A percentile compares a stretch with the other conserved stretches of the same genome.
Conservation (phyloP, 2,888 invertebrate species). For the Leucozona laternaria region DNA sequence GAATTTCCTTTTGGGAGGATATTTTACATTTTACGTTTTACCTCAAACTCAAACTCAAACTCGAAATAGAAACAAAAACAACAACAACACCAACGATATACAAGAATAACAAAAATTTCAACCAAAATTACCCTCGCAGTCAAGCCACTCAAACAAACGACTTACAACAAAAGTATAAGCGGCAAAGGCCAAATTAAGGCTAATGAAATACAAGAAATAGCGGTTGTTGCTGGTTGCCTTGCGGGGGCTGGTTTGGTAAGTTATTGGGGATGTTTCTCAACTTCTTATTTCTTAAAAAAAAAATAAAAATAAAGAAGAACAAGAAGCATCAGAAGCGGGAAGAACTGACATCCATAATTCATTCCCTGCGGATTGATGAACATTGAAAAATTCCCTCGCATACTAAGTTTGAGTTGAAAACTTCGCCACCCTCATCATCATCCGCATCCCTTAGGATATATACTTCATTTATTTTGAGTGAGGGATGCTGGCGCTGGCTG, state of each 20-base stretch:
- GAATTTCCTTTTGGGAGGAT: background rate
- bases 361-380: conserved; percentile 75
- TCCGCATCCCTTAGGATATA: conserved; percentile 22
- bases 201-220: conserved; percentile 75
- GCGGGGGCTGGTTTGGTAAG: conserved; percentile 33
- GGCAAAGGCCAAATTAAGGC: conserved; percentile 66
- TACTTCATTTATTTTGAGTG: conserved; percentile 34
- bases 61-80: conserved; percentile 47
- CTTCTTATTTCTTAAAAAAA: conserved; percentile 39
- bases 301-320: background rate
- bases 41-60: conserved; percentile 54
- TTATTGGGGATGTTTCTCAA: conserved; percentile 54
- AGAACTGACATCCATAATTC: conserved; percentile 80
- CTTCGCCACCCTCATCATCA: conserved; percentile 66
- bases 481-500: too few relatives aligned
- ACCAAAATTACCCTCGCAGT: conserved; percentile 47
- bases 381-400: conserved; percentile 67
- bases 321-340: conserved; percentile 26
- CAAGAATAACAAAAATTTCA: conserved; percentile 41
- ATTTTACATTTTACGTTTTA: conserved; percentile 12
- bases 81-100: too few relatives aligned
- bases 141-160: conserved; percentile 58
- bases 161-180: conserved; percentile 54
- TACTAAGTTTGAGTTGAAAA: conserved; percentile 49
- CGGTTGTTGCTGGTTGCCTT: conserved; percentile 61